phyloP scores from a whole-genome alignment of 2,888 invertebrate genomes.

The Plebejus anna region DNA sequence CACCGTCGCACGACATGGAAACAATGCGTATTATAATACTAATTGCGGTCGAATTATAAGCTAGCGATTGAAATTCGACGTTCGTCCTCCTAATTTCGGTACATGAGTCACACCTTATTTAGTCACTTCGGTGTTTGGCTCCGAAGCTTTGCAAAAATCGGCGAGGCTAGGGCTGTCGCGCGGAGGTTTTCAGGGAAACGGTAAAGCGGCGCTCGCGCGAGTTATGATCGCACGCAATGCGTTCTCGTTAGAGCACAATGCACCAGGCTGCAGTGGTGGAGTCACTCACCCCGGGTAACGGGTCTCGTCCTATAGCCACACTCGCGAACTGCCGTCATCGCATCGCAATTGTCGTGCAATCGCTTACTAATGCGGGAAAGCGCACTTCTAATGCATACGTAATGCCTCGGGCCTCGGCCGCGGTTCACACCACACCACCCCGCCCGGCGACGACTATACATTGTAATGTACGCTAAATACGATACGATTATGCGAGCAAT shows the following conservation, averaged over 20 bases:
- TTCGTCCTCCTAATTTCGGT: conserved; percentile 22
- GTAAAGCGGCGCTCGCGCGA: conserved; percentile 57
- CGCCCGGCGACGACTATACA: conserved; percentile 35
- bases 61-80: conserved; percentile 28
- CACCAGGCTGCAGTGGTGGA: conserved; percentile 75
- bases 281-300: conserved; percentile 78
- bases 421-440: conserved; percentile 46
- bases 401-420: conserved; percentile 48
- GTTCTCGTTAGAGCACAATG: conserved; percentile 79
- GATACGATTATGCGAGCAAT: conserved; percentile 29
- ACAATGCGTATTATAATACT: conserved; percentile 54
- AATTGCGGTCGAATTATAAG: conserved; percentile 33
- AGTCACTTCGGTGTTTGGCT: conserved; percentile 6
- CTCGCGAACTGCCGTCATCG: conserved; percentile 59
- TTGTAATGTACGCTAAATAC: neutral
- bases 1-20: conserved; percentile 42
- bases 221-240: conserved; percentile 70
- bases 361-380: conserved; percentile 65
- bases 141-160: neutral
- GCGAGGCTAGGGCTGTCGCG: neutral
- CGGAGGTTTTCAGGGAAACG: conserved; percentile 37
- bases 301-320: conserved; percentile 72
- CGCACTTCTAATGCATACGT: conserved; percentile 54
- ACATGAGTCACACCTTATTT: conserved; percentile 20
- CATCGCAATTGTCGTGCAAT: conserved; percentile 64